Base-by-base conservation (phyloP, 2,797 vertebrate species). In the Danio aesculapii region DNA sequence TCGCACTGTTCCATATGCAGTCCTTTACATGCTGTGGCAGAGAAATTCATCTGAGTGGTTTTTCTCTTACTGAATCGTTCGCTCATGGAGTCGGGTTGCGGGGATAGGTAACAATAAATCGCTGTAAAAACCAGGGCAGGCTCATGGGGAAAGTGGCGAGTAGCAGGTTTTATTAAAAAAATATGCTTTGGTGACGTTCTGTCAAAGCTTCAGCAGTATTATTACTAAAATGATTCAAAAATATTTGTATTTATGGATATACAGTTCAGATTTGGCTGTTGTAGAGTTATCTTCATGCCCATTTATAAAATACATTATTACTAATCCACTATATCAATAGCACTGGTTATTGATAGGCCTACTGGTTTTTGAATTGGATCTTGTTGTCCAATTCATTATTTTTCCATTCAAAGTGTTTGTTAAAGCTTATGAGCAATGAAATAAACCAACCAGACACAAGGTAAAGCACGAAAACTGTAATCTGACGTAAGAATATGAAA, bases 31-130 rank as follows among this genome's bases (percentile, higher is more conserved):
- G 6, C 0, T 5, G 9, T 67, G 61, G 61, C 61, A 80, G 44
- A 75, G 49, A 74, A 84, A 84, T 84, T 77, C 46, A 67, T 68
- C 55, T 62, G 68, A 74, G 62, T 49, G 57, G 79, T 39, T 79
- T 84, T 78, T 74, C 75, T 73, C 13, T 19, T 47, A 52, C 50
- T 43, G 58, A 58, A 53, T 72, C 50, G n/a, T 75, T 43, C n/a
- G 12, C 44, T 64, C 70, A 57, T 17, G 13, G n/a, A 73, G 41
- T 64, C 14, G 16, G 44, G 46, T 58, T 62, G 21, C 55, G 66
- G 61, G n/a, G n/a, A n/a, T n/a, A 74, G 73, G 39, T 21, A 71
- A 57, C 17, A 16, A 72, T 49, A 84, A 77, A 77, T 72, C 39
- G 17, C 47, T 21, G 59, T 62, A 14, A 72, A n/a, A 64, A 80